Percentiles rank a stretch among this genome's conserved stretches.
Conservation (phyloP, 2,797 vertebrate genomes). For the Ammospiza maritima region DNA sequence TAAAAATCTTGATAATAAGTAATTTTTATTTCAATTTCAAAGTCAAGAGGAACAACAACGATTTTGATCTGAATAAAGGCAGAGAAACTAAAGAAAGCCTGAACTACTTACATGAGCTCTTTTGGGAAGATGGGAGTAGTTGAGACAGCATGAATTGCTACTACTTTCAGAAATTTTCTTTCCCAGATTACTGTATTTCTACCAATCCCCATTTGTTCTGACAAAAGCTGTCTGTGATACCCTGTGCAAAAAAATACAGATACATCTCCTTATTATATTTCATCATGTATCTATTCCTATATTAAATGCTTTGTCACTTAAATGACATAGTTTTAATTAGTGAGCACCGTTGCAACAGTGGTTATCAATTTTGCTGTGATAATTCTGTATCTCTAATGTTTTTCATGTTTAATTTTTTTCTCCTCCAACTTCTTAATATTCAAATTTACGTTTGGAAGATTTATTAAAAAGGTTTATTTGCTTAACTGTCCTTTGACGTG, state of each 20-base stretch:
- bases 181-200: rapidly evolving
- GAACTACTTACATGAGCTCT: not conserved
- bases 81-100: not conserved
- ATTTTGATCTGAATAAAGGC: not conserved
- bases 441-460: not conserved
- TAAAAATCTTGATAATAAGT: not conserved
- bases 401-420: not conserved
- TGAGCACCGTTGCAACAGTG: rapidly evolving
- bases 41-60: not conserved
- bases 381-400: not conserved
- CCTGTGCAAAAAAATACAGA: rapidly evolving
- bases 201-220: not conserved
- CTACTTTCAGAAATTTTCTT: not conserved
- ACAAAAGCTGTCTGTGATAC: not conserved
- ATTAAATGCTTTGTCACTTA: not conserved
- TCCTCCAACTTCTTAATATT: not conserved
- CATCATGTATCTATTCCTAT: not conserved
- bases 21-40: not conserved
- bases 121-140: not conserved
- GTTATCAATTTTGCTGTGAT: not conserved
- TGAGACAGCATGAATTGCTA: not conserved
- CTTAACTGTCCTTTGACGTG: not conserved
- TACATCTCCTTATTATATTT: not conserved
- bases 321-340: not conserved
- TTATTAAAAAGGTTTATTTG: not conserved